Conservation (phyloP, 2,797 vertebrate species). For the Lophotriccus pileatus region DNA sequence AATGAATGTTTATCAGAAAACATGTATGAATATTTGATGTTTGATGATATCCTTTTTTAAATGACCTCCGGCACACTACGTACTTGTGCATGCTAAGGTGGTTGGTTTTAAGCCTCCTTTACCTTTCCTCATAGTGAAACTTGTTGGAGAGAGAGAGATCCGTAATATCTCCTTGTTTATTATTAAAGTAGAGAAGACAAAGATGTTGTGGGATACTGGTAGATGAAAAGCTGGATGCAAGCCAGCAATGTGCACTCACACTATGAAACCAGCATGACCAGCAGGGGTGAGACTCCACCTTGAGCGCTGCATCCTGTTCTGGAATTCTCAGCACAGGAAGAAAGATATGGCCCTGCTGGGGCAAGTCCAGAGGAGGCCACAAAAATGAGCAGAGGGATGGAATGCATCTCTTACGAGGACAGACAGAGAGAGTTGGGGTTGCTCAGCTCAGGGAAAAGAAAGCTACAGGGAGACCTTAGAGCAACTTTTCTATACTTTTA, state of each 20-base stretch:
- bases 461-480: background rate
- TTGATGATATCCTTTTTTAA: background rate
- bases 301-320: background rate
- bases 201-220: background rate
- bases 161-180: background rate
- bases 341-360: background rate
- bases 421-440: background rate
- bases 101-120: background rate
- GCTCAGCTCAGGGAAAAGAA: background rate
- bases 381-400: fast-evolving
- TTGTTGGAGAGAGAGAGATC: background rate
- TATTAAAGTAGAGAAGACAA: background rate
- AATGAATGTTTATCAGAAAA: background rate
- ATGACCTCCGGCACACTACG: background rate
- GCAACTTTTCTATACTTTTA: background rate
- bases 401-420: background rate
- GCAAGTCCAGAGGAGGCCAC: background rate
- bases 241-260: fast-evolving
- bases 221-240: background rate
- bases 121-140: background rate
- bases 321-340: background rate
- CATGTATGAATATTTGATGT: background rate
- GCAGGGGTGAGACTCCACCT: background rate
- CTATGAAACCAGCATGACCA: background rate
- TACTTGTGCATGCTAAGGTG: background rate